Evolutionary conservation across 2,888 invertebrate genomes (phyloP).

Genomic region (Bursaphelenchus okinawaensis): DNA sequence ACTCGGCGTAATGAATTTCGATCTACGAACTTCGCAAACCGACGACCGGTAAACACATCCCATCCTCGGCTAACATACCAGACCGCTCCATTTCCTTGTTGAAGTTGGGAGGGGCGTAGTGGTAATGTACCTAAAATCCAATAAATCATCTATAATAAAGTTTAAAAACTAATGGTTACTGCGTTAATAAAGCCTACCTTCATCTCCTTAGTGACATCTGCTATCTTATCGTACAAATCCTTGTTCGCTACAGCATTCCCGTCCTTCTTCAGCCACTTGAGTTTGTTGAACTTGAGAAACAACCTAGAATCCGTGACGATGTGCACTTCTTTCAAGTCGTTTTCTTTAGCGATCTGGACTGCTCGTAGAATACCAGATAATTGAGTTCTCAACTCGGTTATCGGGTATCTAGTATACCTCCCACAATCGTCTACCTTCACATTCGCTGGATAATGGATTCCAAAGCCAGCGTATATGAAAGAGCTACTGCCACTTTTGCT

Average conservation of each 20-base stretch:
- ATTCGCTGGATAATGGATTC: constrained; percentile 16
- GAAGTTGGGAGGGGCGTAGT: constrained; percentile 5
- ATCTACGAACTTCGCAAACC: background rate
- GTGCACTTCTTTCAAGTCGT: constrained; percentile 4
- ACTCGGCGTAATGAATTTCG: background rate
- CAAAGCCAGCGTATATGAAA: constrained; percentile 15
- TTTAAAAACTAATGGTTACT: no score
- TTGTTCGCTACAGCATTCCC: constrained; percentile 10
- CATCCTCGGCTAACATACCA: constrained; percentile 18
- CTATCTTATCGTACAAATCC: constrained; percentile 2
- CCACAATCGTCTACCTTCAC: constrained; percentile 14
- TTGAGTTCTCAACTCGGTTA: constrained; percentile 36
- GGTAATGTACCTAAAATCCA: constrained; percentile 2
- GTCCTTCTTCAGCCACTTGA: constrained; percentile 19
- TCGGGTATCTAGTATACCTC: constrained; percentile 30
- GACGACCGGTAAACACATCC: constrained; percentile 13
- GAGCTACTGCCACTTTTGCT: background rate
- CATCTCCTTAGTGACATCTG: background rate
- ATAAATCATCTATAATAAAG: background rate
- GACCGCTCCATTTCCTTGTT: constrained; percentile 7
- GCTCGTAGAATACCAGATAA: constrained; percentile 35
- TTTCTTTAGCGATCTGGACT: constrained; percentile 21
- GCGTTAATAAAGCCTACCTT: no score
- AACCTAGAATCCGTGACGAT: constrained; percentile 19
- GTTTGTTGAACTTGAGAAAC: constrained; percentile 18